Evolutionary conservation across 2,113 vertebrate species (phyloP), one percentile per base, ranked within the genome.

Genomic region (Sylvia atricapilla): DNA sequence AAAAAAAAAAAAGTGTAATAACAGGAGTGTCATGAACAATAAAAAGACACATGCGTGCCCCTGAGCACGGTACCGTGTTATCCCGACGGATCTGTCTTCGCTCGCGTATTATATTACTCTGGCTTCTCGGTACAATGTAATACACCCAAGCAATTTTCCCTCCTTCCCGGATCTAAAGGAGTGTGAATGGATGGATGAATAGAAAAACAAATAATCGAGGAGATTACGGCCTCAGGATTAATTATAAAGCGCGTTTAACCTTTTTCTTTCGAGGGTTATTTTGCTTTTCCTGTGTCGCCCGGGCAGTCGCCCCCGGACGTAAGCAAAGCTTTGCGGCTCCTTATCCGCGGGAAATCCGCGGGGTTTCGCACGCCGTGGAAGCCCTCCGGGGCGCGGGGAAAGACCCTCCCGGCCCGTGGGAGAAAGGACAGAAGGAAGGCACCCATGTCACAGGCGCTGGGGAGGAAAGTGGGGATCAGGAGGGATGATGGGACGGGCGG

Each of bases 31-130:
- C 93, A 91, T 7, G 68, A 84, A 74, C 49, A 77, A 66, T 62
- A 93, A 91, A 84, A 92, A 85, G 41, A 11, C 66, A 50, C 73
- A 52, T 21, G 69, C 31, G 4, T 67, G 56, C 85, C 66, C 73
- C 74, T 41, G 85, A 89, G 63, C 55, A 59, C 52, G 31, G 60
- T 82, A 78, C 84, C 55, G 7, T 47, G 89, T 83, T 94, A 74
- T 37, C 92, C 84, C 62, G 89, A 60, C 7, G 50, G 69, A 95
- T 97, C 96, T 95, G 96, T 93, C 95, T 87, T 94, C 85, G 23
- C 89, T 72, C 41, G 15, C 5, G 3, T 82, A 76, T 96, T 95
- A 69, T 52, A 24, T 84, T 89, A 90, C 79, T 25, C 72, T 49
- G 52, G 27, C 39, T 96, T 84, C 90, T 66, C 47, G 56, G 95